A percentile compares a stretch with the other conserved stretches of the same genome.
Evolutionary conservation across 2,797 vertebrate species (phyloP).

Genomic region (Myripristis jacobus): DNA sequence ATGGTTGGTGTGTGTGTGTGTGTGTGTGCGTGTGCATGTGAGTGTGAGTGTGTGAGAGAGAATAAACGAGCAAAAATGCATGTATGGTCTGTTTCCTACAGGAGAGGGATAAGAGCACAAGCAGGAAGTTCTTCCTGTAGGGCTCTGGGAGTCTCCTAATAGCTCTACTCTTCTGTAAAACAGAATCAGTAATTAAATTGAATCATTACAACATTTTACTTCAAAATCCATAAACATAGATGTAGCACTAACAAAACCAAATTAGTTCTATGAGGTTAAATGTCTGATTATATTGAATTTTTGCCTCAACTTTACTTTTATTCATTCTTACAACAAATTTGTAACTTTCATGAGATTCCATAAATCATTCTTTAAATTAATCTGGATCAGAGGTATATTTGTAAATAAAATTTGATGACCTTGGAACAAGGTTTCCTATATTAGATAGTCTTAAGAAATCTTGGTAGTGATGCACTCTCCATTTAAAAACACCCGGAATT

Average conservation of each 20-base stretch:
- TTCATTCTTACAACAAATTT: not conserved
- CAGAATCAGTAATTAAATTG: not conserved
- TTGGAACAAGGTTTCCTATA: conserved; percentile 3
- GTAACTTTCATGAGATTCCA: conserved; percentile 6
- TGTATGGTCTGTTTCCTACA: conserved; percentile 43
- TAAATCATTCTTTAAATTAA: conserved; percentile 39
- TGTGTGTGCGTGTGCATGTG: not conserved
- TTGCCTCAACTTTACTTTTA: not conserved
- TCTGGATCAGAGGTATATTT: conserved; percentile 36
- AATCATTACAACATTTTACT: conserved; percentile 9
- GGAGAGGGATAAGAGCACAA: conserved; percentile 55
- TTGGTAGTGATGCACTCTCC: not conserved
- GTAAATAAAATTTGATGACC: conserved; percentile 48
- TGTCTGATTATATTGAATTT: not conserved
- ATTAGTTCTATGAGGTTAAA: not conserved
- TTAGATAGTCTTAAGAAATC: not conserved
- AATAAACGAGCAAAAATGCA: conserved; percentile 7
- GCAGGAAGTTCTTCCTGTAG: conserved; percentile 77
- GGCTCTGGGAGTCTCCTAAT: conserved; percentile 55
- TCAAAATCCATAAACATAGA: not conserved
- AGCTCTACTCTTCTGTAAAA: conserved; percentile 27
- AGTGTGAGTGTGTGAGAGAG: conserved; percentile 5
- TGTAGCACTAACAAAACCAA: not conserved
- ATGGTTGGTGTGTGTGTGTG: conserved; percentile 33
- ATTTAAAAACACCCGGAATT: not conserved